Evolutionary conservation across 2,797 vertebrate species (phyloP).

Genomic region (Furcifer pardalis): DNA sequence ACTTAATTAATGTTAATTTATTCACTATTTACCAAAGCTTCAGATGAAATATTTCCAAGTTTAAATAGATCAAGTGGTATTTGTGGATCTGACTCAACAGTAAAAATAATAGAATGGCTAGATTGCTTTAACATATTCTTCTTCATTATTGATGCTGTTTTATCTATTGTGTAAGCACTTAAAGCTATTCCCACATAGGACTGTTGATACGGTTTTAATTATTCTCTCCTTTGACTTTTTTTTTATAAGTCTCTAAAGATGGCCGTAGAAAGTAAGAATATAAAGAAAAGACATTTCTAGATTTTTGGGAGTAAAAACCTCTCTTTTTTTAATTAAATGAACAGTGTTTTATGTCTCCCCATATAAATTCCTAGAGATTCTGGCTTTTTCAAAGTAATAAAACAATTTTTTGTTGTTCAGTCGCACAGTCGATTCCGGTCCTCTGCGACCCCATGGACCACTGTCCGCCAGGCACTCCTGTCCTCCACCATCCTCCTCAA

Average conservation of each 20-base stretch:
- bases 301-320: background rate
- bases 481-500: no score
- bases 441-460: no score
- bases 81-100: background rate
- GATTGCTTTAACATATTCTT: slow-evolving; percentile 7
- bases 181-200: slow-evolving; percentile 6
- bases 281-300: background rate
- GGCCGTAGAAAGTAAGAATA: background rate
- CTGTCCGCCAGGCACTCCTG: no score
- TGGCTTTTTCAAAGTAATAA: background rate
- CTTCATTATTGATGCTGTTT: background rate
- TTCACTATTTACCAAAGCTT: slow-evolving; percentile 13
- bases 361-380: background rate
- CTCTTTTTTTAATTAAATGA: slow-evolving; percentile 3
- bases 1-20: slow-evolving; percentile 24
- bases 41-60: background rate
- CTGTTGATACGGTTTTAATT: background rate
- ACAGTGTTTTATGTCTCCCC: background rate
- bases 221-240: background rate
- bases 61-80: slow-evolving; percentile 24
- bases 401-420: no score
- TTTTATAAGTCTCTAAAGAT: background rate
- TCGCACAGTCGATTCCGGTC: no score
- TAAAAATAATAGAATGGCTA: background rate
- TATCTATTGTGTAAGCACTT: slow-evolving; percentile 19